Percentiles rank a stretch among this genome's conserved stretches.
Evolutionary conservation across 1,140 invertebrate species (phyloP).

Genomic region (Venustaconcha ellipsiformis): DNA sequence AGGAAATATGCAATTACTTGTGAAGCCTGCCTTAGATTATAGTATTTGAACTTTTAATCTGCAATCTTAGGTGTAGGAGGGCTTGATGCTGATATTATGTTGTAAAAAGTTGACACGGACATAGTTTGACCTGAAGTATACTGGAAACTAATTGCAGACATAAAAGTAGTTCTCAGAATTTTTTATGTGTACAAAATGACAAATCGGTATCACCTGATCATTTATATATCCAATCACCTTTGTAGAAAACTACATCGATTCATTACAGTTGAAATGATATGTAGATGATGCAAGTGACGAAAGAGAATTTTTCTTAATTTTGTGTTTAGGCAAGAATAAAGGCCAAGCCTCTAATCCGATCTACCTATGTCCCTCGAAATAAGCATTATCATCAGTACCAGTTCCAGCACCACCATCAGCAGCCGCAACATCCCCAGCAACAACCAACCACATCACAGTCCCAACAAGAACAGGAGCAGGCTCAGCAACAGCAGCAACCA

Average conservation of each 20-base stretch:
- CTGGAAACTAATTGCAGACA: too few relatives aligned
- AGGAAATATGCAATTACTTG: too few relatives aligned
- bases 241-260: neutral
- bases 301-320: neutral
- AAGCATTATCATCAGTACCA: conserved; percentile 35
- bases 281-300: neutral
- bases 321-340: conserved; percentile 81
- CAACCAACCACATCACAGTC: conserved; percentile 31
- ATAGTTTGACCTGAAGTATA: too few relatives aligned
- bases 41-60: too few relatives aligned
- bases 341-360: conserved; percentile 85
- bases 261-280: neutral
- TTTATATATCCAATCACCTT: neutral
- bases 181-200: too few relatives aligned
- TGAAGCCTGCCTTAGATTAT: too few relatives aligned
- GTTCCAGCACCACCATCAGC: conserved; percentile 22
- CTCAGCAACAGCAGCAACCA: conserved; percentile 26
- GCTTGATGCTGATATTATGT: too few relatives aligned
- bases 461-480: conserved; percentile 9
- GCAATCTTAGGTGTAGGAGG: too few relatives aligned
- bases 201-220: too few relatives aligned
- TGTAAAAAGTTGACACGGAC: too few relatives aligned
- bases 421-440: conserved; percentile 36
- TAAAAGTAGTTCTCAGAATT: too few relatives aligned
- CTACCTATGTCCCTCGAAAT: conserved; percentile 71